A percentile compares a stretch with the other conserved stretches of the same genome.
phyloP scores from a whole-genome alignment of 2,888 invertebrate species.

The Athrips mouffetella region DNA sequence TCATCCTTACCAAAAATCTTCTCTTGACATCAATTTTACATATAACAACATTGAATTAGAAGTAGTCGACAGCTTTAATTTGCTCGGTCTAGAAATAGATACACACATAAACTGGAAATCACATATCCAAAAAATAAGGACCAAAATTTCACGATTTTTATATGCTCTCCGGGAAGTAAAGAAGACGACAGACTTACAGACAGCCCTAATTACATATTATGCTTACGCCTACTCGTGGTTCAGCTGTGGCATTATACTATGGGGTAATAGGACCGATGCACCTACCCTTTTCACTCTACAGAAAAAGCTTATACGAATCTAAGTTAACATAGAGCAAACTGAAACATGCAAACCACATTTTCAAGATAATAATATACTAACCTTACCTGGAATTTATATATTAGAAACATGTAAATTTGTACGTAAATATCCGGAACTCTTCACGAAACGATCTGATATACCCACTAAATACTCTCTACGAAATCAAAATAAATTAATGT shows the following conservation, averaged over 20 bases:
- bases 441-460: not conserved
- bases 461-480: not conserved
- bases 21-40: too few species aligned
- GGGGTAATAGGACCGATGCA: slow-evolving; percentile 10
- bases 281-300: slow-evolving; percentile 8
- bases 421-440: too few species aligned
- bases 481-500: not conserved
- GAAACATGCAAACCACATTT: slow-evolving; percentile 8
- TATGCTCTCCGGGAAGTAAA: slow-evolving; percentile 18
- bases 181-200: slow-evolving; percentile 12
- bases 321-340: slow-evolving; percentile 8
- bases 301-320: slow-evolving; percentile 14
- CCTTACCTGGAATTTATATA: too few species aligned
- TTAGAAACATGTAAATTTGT: too few species aligned
- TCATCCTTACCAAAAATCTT: too few species aligned
- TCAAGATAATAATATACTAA: not conserved
- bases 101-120: slow-evolving; percentile 20
- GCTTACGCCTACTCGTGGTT: slow-evolving; percentile 20
- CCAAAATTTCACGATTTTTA: slow-evolving; percentile 18
- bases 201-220: slow-evolving; percentile 14
- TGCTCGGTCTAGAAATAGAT: slow-evolving; percentile 18
- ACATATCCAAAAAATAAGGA: slow-evolving; percentile 15
- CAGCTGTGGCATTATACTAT: slow-evolving; percentile 7
- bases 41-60: too few species aligned
- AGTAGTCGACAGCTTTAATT: slow-evolving; percentile 8